Base-by-base conservation (phyloP, 2,797 vertebrate genomes). In the Lophotriccus pileatus region DNA sequence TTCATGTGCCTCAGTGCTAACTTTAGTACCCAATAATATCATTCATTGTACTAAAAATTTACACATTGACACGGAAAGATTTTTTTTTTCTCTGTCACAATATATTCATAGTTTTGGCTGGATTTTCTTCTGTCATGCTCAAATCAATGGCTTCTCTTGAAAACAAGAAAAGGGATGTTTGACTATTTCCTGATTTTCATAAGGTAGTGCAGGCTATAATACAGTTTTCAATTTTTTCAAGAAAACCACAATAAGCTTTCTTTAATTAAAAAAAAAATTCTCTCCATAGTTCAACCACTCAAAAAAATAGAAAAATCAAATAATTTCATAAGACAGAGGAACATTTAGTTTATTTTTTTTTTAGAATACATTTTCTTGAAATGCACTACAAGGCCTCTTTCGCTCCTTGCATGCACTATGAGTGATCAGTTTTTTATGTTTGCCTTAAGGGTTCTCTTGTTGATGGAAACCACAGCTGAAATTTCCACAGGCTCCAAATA, bases 331-430 rank as follows among this genome's bases (percentile, higher is more conserved):
- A 43, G 47, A 63, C 4, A 25, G 12, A 90, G 16, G 39, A 64
- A 16, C 0, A 0, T 27, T 17, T 66, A 30, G 3, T 14, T 32
- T 56, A 8, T 7, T 1, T 1, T 19, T 19, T 58, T 75, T 81
- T 72, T 67, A 0, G 4, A 79, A 67, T 32, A 60, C 1, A 36
- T 69, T 91, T 74, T 59, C 50, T 76, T 81, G 43, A 66, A 66
- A 47, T 10, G 7, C 11, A 73, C 43, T 73, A 34, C 25, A 87
- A 50, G 23, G 10, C 5, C 17, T 64, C 63, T 89, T 80, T 82
- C 14, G 12, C 49, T 90, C 36, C 14, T 62, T 72, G 27, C 59
- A 56, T 37, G 15, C 9, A 41, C 41, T 30, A 68, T 50, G 20
- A 82, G 18, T 7, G 11, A 80, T 28, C 27, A 50, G 6, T n/a